phyloP scores from a whole-genome alignment of 2,797 vertebrate species.

The Lacerta bilineata region DNA sequence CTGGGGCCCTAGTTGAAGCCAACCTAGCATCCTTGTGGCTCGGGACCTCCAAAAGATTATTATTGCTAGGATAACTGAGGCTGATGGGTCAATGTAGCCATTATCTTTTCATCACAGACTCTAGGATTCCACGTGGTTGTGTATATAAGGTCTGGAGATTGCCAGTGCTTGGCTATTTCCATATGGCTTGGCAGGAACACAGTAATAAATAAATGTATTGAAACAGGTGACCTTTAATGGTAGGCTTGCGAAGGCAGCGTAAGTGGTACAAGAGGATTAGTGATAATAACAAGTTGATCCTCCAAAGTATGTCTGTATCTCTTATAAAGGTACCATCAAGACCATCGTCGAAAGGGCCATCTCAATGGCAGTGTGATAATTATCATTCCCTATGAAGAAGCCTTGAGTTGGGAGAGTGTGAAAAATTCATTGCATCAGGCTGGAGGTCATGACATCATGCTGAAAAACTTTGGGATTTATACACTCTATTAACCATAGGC shows the following conservation, averaged over 20 bases:
- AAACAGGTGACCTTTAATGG: background rate
- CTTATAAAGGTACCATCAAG: background rate
- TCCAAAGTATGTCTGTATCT: background rate
- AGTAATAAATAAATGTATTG: background rate
- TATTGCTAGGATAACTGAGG: no score
- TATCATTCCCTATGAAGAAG: conserved; percentile 1
- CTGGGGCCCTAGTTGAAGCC: no score
- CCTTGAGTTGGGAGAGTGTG: background rate
- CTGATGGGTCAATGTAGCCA: background rate
- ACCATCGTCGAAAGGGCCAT: background rate
- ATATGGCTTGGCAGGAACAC: background rate
- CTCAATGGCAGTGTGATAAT: background rate
- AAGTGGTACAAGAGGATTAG: background rate
- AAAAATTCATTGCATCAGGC: conserved; percentile 35
- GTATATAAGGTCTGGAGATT: background rate
- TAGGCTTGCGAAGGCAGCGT: background rate
- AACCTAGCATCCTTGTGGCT: no score
- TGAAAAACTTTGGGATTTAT: conserved; percentile 26
- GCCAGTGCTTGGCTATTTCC: background rate
- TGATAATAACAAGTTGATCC: background rate
- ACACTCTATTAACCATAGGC: conserved; percentile 20
- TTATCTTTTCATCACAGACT: background rate
- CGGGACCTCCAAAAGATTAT: no score
- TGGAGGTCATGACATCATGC: conserved; percentile 29
- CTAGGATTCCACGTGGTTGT: background rate